Base-by-base conservation (phyloP, 1,140 invertebrate species). In the Ericerus pela region DNA sequence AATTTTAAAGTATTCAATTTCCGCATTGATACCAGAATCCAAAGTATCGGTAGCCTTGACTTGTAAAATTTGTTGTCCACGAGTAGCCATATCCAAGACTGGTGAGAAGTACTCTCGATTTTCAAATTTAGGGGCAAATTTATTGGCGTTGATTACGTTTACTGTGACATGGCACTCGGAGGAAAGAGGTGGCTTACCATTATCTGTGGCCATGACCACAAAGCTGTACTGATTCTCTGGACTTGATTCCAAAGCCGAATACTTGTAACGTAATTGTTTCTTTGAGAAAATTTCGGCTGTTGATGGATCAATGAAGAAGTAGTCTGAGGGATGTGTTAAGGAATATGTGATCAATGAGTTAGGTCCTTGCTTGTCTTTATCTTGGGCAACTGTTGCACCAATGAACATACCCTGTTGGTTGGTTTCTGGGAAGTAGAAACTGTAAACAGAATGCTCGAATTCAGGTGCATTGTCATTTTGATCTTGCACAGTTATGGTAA, bases 271-370 rank as follows among this genome's bases (percentile, higher is more conserved):
- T 37, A 95, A 73, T 0, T 77, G 76, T 64, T 80, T 77, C 68
- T 93, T 92, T 56, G 88, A 89, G 58, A 84, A 83, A 18, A 97
- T 80, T 64, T 91, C 85, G 0, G 92, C 93, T 27, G 83, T 90
- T 1, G 85, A 82, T 0, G 89, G 85, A 70, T 96, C 88, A 2
- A 96, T 81, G 20, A 81, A 80, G 67, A 97, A 96, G 28, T 91
- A 72, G 66, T 90, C 86, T 0, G 90, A 94, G 0, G 90, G 85
- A 65, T 91, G 82, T 68, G 90, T 82, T 12, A 96, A 70, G 1
- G 82, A 84, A 70, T 96, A 98, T 2, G 87, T 89, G 52, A 96
- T 84, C 0, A 89, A 80, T 1, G 92, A 93, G 69, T 98, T 97
- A 1, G 91, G 90, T 0, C 89, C 89, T 65, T 88, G 84, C 64